Percentiles rank a stretch among this genome's conserved stretches.
Conservation (phyloP, 2,797 vertebrate species). For the Catamblyrhynchus diadema region DNA sequence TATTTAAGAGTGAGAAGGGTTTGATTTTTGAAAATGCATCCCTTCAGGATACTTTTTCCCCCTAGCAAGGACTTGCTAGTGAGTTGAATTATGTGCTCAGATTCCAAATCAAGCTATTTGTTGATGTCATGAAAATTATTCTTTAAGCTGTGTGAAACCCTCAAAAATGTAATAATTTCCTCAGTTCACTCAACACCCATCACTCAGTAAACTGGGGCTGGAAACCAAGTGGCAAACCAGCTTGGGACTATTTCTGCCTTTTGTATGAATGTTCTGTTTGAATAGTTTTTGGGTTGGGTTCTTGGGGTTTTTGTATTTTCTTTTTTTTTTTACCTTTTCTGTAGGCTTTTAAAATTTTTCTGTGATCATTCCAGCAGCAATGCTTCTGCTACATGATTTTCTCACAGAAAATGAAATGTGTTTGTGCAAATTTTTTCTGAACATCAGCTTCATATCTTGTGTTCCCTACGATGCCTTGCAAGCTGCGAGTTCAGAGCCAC, state of each 20-base stretch:
- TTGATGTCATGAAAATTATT: conserved; percentile 6
- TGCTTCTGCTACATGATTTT: background rate
- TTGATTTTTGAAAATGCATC: background rate
- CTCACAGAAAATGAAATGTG: background rate
- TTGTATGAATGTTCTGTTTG: background rate
- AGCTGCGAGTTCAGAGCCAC: background rate
- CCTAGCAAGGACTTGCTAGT: background rate
- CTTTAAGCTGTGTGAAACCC: conserved; percentile 10
- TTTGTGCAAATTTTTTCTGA: background rate
- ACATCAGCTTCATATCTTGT: fast-evolving
- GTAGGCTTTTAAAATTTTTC: background rate
- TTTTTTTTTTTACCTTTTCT: background rate
- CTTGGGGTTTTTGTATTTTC: fast-evolving
- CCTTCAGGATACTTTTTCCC: background rate
- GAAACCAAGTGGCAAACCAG: background rate
- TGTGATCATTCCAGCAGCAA: background rate
- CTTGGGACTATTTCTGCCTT: background rate
- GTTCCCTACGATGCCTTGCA: background rate
- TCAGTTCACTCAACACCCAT: background rate
- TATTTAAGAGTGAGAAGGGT: background rate
- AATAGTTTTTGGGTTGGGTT: background rate
- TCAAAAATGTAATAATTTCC: conserved; percentile 39
- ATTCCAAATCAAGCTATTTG: conserved; percentile 11
- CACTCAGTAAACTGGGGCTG: background rate
- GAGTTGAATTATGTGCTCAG: background rate